These are phyloP conservation scores for Anguilla megastoma DNA, from an alignment of 2,797 vertebrate species.

Conservation along the genomic window DNA sequence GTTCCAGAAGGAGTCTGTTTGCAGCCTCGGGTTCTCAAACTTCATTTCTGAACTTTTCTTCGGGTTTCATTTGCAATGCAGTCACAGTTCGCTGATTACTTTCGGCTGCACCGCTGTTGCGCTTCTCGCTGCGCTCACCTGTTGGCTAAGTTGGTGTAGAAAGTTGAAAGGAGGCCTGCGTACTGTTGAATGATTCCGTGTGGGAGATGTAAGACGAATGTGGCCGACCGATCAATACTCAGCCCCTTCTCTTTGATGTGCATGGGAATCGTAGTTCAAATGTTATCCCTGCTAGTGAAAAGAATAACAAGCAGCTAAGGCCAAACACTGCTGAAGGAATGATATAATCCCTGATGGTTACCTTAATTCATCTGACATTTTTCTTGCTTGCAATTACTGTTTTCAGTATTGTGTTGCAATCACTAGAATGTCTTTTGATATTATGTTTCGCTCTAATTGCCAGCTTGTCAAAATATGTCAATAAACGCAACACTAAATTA, in stretches of 20 bases:
- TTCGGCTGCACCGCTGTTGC: slow-evolving; percentile 36
- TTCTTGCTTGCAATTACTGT: background rate
- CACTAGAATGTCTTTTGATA: background rate
- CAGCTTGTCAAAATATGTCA: background rate
- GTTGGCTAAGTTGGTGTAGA: slow-evolving; percentile 38
- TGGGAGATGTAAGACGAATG: slow-evolving; percentile 36
- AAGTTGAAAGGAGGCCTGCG: slow-evolving; percentile 33
- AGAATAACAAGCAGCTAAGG: slow-evolving; percentile 17
- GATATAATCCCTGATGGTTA: background rate
- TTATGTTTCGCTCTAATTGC: slow-evolving; percentile 3
- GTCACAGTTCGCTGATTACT: slow-evolving; percentile 2
- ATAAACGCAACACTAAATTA: background rate
- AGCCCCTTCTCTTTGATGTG: slow-evolving; percentile 61
- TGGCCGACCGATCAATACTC: slow-evolving; percentile 54
- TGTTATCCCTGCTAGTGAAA: slow-evolving; percentile 37
- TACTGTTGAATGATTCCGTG: slow-evolving; percentile 49
- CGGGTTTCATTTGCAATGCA: background rate
- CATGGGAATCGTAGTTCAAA: slow-evolving; percentile 41
- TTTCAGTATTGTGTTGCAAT: background rate
- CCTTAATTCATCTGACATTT: background rate
- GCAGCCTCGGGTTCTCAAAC: background rate
- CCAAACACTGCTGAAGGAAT: background rate
- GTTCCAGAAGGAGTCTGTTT: background rate
- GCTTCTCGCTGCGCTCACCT: slow-evolving; percentile 5
- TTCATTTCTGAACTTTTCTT: background rate